Evolutionary conservation across 2,888 invertebrate genomes (phyloP).

Genomic region (Plutella xylostella): DNA sequence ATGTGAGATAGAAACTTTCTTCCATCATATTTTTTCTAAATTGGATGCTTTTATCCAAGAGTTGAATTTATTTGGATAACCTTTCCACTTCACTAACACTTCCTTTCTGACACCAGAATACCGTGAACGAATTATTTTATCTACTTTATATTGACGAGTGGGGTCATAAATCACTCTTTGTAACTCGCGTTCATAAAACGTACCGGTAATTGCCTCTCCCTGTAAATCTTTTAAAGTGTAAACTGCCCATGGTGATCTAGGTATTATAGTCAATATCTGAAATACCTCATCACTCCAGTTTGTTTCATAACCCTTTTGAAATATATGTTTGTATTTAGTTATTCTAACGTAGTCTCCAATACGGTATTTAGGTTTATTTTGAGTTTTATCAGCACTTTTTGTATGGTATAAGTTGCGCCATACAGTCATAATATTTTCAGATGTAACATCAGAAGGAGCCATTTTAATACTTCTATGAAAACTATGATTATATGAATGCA

Average conservation of each 20-base stretch:
- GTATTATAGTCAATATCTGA: conserved; percentile 13
- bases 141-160: conserved; percentile 18
- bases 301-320: conserved; percentile 24
- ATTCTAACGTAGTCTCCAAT: conserved; percentile 19
- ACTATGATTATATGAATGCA: conserved; percentile 17
- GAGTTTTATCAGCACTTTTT: background rate
- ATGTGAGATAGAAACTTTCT: conserved; percentile 21
- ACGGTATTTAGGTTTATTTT: conserved; percentile 7
- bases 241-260: conserved; percentile 16
- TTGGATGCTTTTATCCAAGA: conserved; percentile 18
- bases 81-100: conserved; percentile 24
- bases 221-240: conserved; percentile 20
- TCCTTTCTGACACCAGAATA: conserved; percentile 20
- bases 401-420: conserved; percentile 16
- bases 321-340: conserved; percentile 23
- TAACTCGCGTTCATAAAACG: conserved; percentile 23
- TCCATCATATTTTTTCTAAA: conserved; percentile 18
- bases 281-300: conserved; percentile 27
- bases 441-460: conserved; percentile 20
- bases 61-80: conserved; percentile 24
- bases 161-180: conserved; percentile 20
- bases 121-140: conserved; percentile 19
- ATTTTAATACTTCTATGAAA: conserved; percentile 21
- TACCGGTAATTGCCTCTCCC: conserved; percentile 18
- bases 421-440: conserved; percentile 18